phyloP scores from a whole-genome alignment of 2,888 invertebrate species.

The Thysanoteuthis rhombus region DNA sequence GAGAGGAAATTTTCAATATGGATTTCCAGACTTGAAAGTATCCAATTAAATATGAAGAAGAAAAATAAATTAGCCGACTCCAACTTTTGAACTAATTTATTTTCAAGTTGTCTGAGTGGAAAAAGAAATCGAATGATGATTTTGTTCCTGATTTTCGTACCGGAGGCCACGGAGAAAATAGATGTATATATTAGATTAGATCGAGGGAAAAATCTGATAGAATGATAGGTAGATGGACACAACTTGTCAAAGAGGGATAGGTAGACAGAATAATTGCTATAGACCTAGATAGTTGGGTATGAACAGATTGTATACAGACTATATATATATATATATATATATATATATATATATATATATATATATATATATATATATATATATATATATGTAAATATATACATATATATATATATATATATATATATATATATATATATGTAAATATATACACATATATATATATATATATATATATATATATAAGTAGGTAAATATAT shows the following conservation, averaged over 20 bases:
- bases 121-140: background rate
- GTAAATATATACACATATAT: background rate
- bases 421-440: background rate
- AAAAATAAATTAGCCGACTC: background rate
- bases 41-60: background rate
- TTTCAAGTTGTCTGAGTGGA: no score
- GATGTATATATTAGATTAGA: no score
- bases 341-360: background rate
- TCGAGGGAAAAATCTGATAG: no score
- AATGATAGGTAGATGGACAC: no score
- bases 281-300: background rate
- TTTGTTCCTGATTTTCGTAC: background rate
- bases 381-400: background rate
- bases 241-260: no score
- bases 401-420: background rate
- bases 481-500: background rate
- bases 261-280: no score
- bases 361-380: background rate
- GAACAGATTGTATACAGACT: background rate
- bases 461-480: background rate
- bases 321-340: background rate
- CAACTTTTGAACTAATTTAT: no score
- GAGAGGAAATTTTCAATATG: background rate
- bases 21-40: background rate
- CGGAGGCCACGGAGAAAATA: no score